These are phyloP conservation scores for Archegozetes longisetosus DNA, from an alignment of 1,140 invertebrate genomes.

Conservation along the genomic window DNA sequence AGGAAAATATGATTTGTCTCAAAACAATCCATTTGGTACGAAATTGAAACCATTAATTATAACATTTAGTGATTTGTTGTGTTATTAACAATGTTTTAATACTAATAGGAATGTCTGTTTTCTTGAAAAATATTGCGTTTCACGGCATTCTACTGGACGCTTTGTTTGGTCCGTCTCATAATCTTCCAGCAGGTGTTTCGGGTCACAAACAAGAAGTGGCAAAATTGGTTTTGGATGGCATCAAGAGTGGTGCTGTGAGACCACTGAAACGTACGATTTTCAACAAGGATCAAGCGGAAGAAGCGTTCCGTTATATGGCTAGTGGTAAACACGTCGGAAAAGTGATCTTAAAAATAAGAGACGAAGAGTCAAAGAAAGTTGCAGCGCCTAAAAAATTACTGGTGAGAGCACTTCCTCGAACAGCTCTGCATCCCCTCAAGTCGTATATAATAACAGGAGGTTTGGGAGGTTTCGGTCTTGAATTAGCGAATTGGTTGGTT, in stretches of 20 bases:
- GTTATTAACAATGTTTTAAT: not conserved
- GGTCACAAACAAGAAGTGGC: conserved; percentile 24
- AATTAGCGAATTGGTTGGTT: conserved; percentile 77
- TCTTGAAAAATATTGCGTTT: conserved; percentile 88
- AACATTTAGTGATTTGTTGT: not conserved
- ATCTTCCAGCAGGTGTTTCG: not conserved
- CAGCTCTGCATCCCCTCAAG: conserved; percentile 70
- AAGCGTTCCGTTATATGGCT: conserved; percentile 86
- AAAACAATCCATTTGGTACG: conserved; percentile 66
- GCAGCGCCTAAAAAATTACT: conserved; percentile 17
- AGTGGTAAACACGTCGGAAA: conserved; percentile 92
- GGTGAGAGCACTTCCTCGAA: conserved; percentile 46
- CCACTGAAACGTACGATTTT: conserved; percentile 69
- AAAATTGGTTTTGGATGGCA: conserved; percentile 55
- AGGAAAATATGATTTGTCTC: conserved; percentile 87
- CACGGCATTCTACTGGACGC: conserved; percentile 89
- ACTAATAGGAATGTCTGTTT: conserved; percentile 90
- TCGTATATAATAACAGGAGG: conserved; percentile 73
- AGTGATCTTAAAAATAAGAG: conserved; percentile 42
- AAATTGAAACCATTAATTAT: too few species aligned
- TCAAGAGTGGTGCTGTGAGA: conserved; percentile 61
- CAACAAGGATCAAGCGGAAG: conserved; percentile 65
- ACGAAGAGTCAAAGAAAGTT: conserved; percentile 24
- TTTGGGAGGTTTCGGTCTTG: conserved; percentile 84
- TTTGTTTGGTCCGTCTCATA: conserved; percentile 51